phyloP scores from a whole-genome alignment of 1,140 invertebrate species.

The Drosophila truncata region DNA sequence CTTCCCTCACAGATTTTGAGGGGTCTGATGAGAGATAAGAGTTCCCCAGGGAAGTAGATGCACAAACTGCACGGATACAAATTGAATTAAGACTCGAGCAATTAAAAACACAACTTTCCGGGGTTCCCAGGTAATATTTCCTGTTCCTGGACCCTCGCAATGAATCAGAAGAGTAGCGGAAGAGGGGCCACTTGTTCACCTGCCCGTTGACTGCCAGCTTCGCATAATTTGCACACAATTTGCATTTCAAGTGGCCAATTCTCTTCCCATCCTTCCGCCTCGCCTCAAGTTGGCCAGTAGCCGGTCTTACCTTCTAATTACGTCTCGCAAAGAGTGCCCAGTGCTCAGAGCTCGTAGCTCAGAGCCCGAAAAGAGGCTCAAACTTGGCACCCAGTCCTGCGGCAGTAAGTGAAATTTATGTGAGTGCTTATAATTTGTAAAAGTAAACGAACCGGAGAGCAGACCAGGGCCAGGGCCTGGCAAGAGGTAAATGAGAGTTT shows the following conservation, averaged over 20 bases:
- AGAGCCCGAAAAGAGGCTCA: conserved; percentile 14
- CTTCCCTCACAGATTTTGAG: neutral
- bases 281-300: conserved; percentile 44
- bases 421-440: conserved; percentile 76
- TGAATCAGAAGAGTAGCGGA: conserved; percentile 46
- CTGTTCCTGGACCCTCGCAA: conserved; percentile 42
- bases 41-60: neutral
- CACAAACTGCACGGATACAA: conserved; percentile 46
- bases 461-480: neutral
- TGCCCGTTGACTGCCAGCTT: conserved; percentile 67
- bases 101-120: conserved; percentile 72
- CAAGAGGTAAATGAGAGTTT: conserved; percentile 45
- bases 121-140: conserved; percentile 59
- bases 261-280: conserved; percentile 10
- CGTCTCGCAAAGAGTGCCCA: conserved; percentile 56
- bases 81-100: conserved; percentile 69
- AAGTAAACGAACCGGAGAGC: conserved; percentile 46
- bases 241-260: conserved; percentile 81
- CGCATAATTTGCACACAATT: conserved; percentile 83
- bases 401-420: conserved; percentile 76
- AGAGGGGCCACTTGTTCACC: conserved; percentile 58
- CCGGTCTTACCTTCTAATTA: conserved; percentile 68
- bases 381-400: conserved; percentile 52
- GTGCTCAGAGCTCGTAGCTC: conserved; percentile 46
- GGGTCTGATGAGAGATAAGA: neutral